Evolutionary conservation across 2,888 invertebrate genomes (phyloP).

Genomic region (Hemaris fuciformis): DNA sequence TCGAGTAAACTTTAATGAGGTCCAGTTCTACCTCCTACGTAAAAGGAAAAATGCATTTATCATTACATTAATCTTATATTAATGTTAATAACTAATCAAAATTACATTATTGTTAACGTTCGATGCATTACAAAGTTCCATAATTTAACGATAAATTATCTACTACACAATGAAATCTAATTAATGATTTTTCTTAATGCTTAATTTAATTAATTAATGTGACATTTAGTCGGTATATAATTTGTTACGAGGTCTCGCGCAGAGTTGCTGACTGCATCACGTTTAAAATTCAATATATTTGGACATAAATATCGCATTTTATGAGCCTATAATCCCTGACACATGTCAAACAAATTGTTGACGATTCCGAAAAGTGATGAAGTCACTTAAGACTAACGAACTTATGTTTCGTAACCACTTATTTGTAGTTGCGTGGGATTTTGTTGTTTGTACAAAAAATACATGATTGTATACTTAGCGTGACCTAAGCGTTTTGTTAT

Average conservation of each 20-base stretch:
- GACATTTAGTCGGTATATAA: not conserved
- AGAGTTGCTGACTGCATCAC: conserved; percentile 39
- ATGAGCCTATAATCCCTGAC: conserved; percentile 59
- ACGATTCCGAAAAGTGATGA: conserved; percentile 57
- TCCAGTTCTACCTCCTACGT: not conserved
- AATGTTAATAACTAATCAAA: not conserved
- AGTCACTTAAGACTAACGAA: conserved; percentile 40
- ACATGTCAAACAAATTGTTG: conserved; percentile 75
- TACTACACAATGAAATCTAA: conserved; percentile 1
- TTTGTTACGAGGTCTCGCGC: conserved; percentile 2
- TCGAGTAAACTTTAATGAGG: too few species aligned
- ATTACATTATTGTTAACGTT: not conserved
- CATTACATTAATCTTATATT: too few species aligned
- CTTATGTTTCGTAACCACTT: conserved; percentile 2
- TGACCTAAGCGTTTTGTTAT: not conserved
- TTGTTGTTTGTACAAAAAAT: not conserved
- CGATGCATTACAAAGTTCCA: not conserved
- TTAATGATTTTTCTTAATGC: not conserved
- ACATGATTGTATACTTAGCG: not conserved
- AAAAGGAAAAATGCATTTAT: not conserved
- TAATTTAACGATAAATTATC: not conserved
- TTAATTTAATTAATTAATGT: not conserved
- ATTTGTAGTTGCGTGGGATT: conserved; percentile 12
- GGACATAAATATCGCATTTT: conserved; percentile 63
- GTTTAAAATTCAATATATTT: conserved; percentile 67